Percentiles rank a stretch among this genome's conserved stretches.
These are phyloP conservation scores for Parnassius mnemosyne DNA, from an alignment of 2,888 invertebrate genomes.

Conservation along the genomic window DNA sequence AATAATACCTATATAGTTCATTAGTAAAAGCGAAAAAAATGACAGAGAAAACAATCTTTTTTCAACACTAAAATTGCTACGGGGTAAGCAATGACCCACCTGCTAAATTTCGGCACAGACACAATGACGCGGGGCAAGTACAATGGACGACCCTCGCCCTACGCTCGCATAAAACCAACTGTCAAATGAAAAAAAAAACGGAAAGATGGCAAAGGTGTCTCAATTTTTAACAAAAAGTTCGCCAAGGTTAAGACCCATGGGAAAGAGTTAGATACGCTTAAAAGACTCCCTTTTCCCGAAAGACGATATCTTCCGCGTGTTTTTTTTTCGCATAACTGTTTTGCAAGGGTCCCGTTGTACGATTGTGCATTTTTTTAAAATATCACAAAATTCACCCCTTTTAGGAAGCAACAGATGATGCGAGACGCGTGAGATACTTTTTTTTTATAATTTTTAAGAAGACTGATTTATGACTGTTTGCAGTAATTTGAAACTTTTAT, in stretches of 20 bases:
- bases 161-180: constrained; percentile 52
- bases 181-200: constrained; percentile 55
- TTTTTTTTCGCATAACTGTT: constrained; percentile 62
- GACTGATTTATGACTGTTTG: constrained; percentile 78
- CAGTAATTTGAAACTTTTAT: constrained; percentile 78
- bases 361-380: constrained; percentile 49
- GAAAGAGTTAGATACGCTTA: constrained; percentile 75
- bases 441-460: constrained; percentile 43
- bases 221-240: constrained; percentile 69
- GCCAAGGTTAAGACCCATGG: constrained; percentile 79
- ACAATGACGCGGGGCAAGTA: constrained; percentile 51
- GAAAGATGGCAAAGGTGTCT: constrained; percentile 80
- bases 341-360: constrained; percentile 60
- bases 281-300: constrained; percentile 56
- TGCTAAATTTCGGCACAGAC: constrained; percentile 60
- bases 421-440: constrained; percentile 73
- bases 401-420: constrained; percentile 69
- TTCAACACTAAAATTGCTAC: constrained; percentile 6
- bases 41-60: constrained; percentile 5
- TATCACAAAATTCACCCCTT: constrained; percentile 69
- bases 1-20: background rate
- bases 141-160: constrained; percentile 65
- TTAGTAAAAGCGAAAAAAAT: background rate
- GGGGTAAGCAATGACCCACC: constrained; percentile 66
- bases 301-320: constrained; percentile 63